Percentiles rank a stretch among this genome's conserved stretches.
Evolutionary conservation across 2,888 invertebrate genomes (phyloP).

Genomic region (Andrena fulva): DNA sequence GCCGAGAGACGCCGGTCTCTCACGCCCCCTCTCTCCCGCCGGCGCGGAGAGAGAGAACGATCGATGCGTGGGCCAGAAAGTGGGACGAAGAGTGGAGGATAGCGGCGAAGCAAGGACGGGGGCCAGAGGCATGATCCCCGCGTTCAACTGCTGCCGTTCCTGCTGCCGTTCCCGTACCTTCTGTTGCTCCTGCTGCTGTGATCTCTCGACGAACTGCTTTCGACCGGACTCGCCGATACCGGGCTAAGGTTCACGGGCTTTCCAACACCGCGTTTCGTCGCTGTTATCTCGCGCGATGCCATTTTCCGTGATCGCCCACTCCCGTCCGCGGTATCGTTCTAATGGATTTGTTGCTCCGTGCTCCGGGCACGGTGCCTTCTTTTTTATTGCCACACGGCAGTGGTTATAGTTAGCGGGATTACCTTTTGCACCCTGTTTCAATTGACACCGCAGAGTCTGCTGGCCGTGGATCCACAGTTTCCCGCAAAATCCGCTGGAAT

Average conservation of each 20-base stretch:
- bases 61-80: constrained; percentile 55
- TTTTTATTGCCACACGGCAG: too few species aligned
- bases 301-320: constrained; percentile 8
- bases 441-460: neutral
- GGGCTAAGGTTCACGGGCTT: constrained; percentile 52
- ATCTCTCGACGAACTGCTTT: constrained; percentile 71
- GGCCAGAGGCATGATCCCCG: constrained; percentile 61
- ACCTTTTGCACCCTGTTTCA: neutral
- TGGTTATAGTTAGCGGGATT: neutral
- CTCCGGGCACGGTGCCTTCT: too few species aligned
- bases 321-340: constrained; percentile 12
- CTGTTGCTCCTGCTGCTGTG: constrained; percentile 73
- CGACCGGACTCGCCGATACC: constrained; percentile 56
- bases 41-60: constrained; percentile 60
- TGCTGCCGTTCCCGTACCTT: constrained; percentile 68
- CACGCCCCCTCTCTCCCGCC: constrained; percentile 64
- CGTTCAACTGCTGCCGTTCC: constrained; percentile 65
- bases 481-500: neutral
- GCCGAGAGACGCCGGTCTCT: constrained; percentile 42
- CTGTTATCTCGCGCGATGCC: constrained; percentile 1
- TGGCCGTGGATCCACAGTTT: neutral
- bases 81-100: constrained; percentile 54
- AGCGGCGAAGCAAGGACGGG: constrained; percentile 47
- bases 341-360: neutral
- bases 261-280: constrained; percentile 32